Evolutionary conservation across 2,888 invertebrate genomes (phyloP).

Genomic region (Rhimphoctona megacephalus): DNA sequence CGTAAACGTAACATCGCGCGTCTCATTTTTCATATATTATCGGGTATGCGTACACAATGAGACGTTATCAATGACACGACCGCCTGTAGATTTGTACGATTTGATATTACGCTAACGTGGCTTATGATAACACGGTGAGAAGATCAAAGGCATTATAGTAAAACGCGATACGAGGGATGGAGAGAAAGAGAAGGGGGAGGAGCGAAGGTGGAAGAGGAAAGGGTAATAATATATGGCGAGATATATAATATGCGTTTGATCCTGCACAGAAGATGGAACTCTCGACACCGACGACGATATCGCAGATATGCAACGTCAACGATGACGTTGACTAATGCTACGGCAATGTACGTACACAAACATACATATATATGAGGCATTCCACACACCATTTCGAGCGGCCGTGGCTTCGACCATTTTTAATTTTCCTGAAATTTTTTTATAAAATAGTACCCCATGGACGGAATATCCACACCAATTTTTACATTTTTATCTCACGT

Average conservation of each 20-base stretch:
- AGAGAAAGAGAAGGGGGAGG: neutral
- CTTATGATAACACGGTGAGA: neutral
- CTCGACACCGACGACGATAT: constrained; percentile 19
- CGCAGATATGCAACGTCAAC: constrained; percentile 32
- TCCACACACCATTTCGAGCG: too few species aligned
- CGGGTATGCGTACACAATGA: neutral
- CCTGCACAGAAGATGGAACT: neutral
- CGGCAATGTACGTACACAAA: neutral
- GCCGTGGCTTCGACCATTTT: too few species aligned
- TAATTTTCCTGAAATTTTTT: too few species aligned
- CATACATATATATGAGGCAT: too few species aligned
- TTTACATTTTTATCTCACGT: too few species aligned
- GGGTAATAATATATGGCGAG: constrained; percentile 17
- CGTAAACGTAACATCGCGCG: neutral
- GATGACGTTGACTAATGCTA: constrained; percentile 38
- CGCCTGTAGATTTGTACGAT: constrained; percentile 8
- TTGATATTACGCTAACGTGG: constrained; percentile 2
- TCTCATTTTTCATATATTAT: neutral
- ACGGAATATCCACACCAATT: too few species aligned
- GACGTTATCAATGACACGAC: constrained; percentile 18
- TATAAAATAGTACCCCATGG: too few species aligned
- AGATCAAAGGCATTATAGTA: constrained; percentile 13
- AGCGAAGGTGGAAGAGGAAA: neutral
- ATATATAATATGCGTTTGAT: constrained; percentile 11
- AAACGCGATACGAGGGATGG: neutral